Percentiles rank a stretch among this genome's conserved stretches.
Conservation (phyloP, 2,888 invertebrate species). For the Polydrusus pterygomalis region DNA sequence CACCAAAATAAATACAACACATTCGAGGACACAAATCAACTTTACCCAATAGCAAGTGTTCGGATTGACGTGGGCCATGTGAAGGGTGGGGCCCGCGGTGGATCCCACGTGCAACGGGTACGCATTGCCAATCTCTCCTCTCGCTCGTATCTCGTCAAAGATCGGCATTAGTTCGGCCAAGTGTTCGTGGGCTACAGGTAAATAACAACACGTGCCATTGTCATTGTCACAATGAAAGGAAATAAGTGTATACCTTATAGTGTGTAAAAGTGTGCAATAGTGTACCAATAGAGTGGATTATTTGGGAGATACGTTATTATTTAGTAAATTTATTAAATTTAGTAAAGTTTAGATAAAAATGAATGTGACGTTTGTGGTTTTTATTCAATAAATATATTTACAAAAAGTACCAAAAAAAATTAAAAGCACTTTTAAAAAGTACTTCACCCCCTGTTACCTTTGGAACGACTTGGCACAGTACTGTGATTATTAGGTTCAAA, state of each 20-base stretch:
- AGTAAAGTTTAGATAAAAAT: too few relatives aligned
- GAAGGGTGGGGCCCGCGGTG: conserved; percentile 79
- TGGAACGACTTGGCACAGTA: too few relatives aligned
- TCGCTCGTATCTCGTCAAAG: conserved; percentile 93
- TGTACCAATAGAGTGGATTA: too few relatives aligned
- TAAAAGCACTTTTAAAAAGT: too few relatives aligned
- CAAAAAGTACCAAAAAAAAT: too few relatives aligned
- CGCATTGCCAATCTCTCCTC: conserved; percentile 92
- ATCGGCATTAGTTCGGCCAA: conserved; percentile 96
- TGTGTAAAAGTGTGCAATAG: conserved; percentile 24
- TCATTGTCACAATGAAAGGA: conserved; percentile 28
- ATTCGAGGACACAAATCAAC: conserved; percentile 44
- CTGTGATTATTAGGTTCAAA: too few relatives aligned
- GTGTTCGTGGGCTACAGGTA: conserved; percentile 88
- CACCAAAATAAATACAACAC: conserved; percentile 25
- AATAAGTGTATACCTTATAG: conserved; percentile 26
- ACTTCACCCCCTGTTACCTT: too few relatives aligned
- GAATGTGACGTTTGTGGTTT: too few relatives aligned
- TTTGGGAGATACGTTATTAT: too few relatives aligned
- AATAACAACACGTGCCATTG: conserved; percentile 43
- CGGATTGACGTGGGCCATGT: conserved; percentile 74
- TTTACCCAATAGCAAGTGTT: conserved; percentile 86
- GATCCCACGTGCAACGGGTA: conserved; percentile 91
- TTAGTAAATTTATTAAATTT: too few relatives aligned
- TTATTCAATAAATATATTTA: too few relatives aligned